These are phyloP conservation scores for Drosophila subquinaria DNA, from an alignment of 2,888 invertebrate genomes.

Conservation along the genomic window DNA sequence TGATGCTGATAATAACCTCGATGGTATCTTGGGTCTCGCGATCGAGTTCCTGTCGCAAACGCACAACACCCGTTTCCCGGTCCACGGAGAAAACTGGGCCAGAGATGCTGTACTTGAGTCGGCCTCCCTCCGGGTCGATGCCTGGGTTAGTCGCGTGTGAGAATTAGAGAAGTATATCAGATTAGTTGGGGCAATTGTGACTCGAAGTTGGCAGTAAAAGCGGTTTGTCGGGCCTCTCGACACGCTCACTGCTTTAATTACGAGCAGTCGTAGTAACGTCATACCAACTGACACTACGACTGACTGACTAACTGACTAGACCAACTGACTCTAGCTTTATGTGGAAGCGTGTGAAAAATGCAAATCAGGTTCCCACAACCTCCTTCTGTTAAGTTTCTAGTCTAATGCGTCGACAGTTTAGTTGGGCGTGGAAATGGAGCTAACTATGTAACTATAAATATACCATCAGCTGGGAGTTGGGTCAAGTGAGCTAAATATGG, in stretches of 20 bases:
- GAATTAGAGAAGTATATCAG: conserved; percentile 44
- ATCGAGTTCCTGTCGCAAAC: conserved; percentile 90
- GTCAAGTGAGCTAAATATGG: conserved; percentile 51
- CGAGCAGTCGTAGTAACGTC: conserved; percentile 59
- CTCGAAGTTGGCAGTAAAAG: conserved; percentile 47
- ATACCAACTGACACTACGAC: conserved; percentile 51
- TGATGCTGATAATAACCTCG: conserved; percentile 93
- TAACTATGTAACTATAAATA: conserved; percentile 28
- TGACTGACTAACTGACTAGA: conserved; percentile 1
- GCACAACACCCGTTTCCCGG: conserved; percentile 90
- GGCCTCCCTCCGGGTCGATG: conserved; percentile 91
- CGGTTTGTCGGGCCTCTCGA: conserved; percentile 64
- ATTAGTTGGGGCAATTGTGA: conserved; percentile 45
- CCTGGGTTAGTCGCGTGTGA: conserved; percentile 84
- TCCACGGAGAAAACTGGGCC: conserved; percentile 94
- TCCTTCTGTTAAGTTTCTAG: conserved; percentile 61
- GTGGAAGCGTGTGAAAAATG: conserved; percentile 82
- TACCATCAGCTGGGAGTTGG: conserved; percentile 47
- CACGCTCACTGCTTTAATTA: conserved; percentile 78
- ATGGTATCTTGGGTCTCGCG: conserved; percentile 89
- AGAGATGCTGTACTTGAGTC: conserved; percentile 91
- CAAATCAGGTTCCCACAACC: conserved; percentile 83
- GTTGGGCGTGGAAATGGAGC: conserved; percentile 65
- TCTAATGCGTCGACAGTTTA: conserved; percentile 58
- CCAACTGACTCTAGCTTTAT: conserved; percentile 34